Conservation (phyloP, 2,113 vertebrate genomes). For the Etheostoma cragini region DNA sequence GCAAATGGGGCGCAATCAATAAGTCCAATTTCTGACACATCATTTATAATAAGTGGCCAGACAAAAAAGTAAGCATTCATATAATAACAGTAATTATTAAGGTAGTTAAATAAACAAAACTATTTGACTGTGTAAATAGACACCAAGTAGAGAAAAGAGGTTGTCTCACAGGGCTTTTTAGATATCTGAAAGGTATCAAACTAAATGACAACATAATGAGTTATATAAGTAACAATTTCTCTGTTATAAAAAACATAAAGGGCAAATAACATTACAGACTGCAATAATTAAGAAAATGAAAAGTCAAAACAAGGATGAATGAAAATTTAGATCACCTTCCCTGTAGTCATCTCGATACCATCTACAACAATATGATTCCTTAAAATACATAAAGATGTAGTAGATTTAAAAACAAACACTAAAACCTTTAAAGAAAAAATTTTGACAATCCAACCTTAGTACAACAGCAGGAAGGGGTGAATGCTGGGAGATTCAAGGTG, state of each 20-base stretch:
- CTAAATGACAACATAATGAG: conserved; percentile 14
- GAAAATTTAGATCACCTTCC: not conserved
- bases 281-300: not conserved
- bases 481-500: conserved; percentile 65
- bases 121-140: not conserved
- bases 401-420: not conserved
- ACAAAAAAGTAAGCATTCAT: conserved; percentile 14
- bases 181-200: conserved; percentile 20
- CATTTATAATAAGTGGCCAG: conserved; percentile 47
- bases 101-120: conserved; percentile 23
- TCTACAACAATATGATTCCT: not conserved
- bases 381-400: too few relatives aligned
- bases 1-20: conserved; percentile 67
- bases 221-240: not conserved
- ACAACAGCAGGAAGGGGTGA: conserved; percentile 40
- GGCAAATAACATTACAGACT: not conserved
- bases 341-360: too few relatives aligned
- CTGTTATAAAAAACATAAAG: not conserved
- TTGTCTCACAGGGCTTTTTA: not conserved
- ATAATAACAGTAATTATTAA: conserved; percentile 14
- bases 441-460: conserved; percentile 26
- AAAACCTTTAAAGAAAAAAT: conserved; percentile 10
- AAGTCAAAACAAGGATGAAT: not conserved
- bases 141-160: not conserved
- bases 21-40: conserved; percentile 40